A percentile compares a stretch with the other conserved stretches of the same genome.
These are phyloP conservation scores for Gallinago stenura DNA, from an alignment of 2,797 vertebrate genomes.

Conservation along the genomic window DNA sequence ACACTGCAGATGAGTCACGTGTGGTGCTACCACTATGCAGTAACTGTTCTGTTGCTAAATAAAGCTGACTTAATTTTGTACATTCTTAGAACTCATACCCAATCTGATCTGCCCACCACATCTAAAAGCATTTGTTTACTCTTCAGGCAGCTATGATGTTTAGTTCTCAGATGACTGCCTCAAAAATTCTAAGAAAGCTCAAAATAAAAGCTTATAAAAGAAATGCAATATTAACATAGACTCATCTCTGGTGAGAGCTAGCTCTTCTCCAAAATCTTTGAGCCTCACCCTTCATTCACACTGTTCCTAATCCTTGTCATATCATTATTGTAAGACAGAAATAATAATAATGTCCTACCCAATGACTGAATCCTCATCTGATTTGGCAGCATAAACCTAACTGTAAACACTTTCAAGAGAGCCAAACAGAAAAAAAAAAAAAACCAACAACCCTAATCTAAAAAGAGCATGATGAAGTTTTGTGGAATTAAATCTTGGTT, in stretches of 20 bases:
- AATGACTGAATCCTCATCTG: not conserved
- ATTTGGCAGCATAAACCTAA: conserved; percentile 6
- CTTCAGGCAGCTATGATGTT: not conserved
- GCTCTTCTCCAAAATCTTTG: not conserved
- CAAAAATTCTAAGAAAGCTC: conserved; percentile 1
- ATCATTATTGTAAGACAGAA: not conserved
- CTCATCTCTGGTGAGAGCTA: not conserved
- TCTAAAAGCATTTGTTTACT: conserved; percentile 32
- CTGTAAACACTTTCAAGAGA: not conserved
- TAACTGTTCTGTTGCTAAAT: not conserved
- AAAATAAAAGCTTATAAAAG: conserved; percentile 4
- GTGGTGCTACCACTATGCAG: not conserved
- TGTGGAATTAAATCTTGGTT: conserved; percentile 8
- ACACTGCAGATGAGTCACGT: not conserved
- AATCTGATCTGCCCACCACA: conserved; percentile 5
- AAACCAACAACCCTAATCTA: not conserved
- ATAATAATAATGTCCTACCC: not conserved
- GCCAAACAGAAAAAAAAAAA: not conserved
- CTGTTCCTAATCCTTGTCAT: not conserved
- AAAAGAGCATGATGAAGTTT: not conserved
- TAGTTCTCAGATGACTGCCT: not conserved
- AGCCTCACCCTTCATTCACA: not conserved
- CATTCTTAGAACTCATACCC: not conserved
- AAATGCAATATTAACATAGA: not conserved
- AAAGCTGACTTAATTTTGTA: conserved; percentile 6